Evolutionary conservation across 2,888 invertebrate species (phyloP), one percentile per base, ranked within the genome.

Genomic region (Lasioglossum marginatum): DNA sequence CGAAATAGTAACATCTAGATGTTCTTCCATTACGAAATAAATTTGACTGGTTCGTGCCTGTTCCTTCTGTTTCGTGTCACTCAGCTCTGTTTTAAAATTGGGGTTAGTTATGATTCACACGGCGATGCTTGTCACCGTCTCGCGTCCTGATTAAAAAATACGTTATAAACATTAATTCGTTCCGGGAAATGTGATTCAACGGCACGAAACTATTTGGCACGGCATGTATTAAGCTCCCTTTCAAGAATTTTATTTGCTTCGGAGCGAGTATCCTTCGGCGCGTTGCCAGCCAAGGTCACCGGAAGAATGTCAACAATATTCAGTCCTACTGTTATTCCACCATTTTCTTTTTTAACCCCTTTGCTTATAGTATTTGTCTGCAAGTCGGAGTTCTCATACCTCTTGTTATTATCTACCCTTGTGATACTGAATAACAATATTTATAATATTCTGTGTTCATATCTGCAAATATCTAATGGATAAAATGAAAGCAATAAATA

Each of bases 241-340:
- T 60, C 52, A 4, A 43, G 48, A 16, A 19, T 83, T 52, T n/a
- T 8, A 16, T 57, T 77, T 37, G n/a, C 23, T 31, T 40, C 63
- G 48, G 2, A 40, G 57, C 31, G 60, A 34, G 43, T 71, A 37
- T 37, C 37, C 60, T 71, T 77, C 60, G 68, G n/a, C 66, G 43
- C 14, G 31, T 71, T 52, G 52, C 19, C 1, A 31, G 4, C 14
- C 68, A 73, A 79, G 76, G 60, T 66, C 48, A n/a, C 0, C 71
- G 19, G 23, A 43, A 68, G 10, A 23, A 82, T 73, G 72, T 82
- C 79, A 79, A 82, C 66, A 76, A 16, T 34, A 45, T 27, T 31
- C 57, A 23, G 31, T 74, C 14, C n/a, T 60, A 27, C 63, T 8
- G 23, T 48, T 19, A 23, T 34, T 23, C 52, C 34, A 37, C 23